Evolutionary conservation across 2,888 invertebrate species (phyloP), one percentile per base, ranked within the genome.

Genomic region (Julus scanicus): DNA sequence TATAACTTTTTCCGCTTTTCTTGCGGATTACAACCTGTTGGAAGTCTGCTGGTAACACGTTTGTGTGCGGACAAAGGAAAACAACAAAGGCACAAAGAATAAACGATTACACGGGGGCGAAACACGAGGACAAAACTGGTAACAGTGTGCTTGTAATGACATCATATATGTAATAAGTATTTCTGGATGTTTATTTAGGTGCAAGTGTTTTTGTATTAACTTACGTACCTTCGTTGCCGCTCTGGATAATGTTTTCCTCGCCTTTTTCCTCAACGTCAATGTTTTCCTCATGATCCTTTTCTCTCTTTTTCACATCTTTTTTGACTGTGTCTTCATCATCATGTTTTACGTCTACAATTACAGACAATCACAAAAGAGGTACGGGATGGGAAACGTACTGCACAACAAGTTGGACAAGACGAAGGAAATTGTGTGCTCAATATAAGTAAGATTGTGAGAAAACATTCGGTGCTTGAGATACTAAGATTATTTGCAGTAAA

Each of bases 331-430:
- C 84, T 6, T 84, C 84, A 3, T 44, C 84, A 15, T 84, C 44
- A 15, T 37, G 37, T 48, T 87, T 87, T 13, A 8, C 15, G 2
- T 87, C 57, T 63, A 53, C 71, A 71, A 87, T n/a, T 71, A 37
- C 11, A 37, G 20, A 71, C 39, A 53, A 37, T 20, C 87, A 71
- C 87, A n/a, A 49, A 48, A 48, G 20, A 44, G 20, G 49, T 37
- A 84, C 83, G 20, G 49, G 84, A 88, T 71, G 44, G 15, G 48
- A 49, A 44, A 29, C 29, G 29, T 8, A 44, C 40, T 8, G 84
- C 44, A 80, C 84, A 84, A 88, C 5, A 37, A 15, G n/a, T 3
- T 3, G 63, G 63, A 53, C 53, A 13, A 17, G 13, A 53, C 53
- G 13, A 53, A 53, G 3, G 11, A 53, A 1, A 8, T 5, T 8